Evolutionary conservation across 2,797 vertebrate genomes (phyloP), one percentile per base, ranked within the genome.

Genomic region (Channa striata): DNA sequence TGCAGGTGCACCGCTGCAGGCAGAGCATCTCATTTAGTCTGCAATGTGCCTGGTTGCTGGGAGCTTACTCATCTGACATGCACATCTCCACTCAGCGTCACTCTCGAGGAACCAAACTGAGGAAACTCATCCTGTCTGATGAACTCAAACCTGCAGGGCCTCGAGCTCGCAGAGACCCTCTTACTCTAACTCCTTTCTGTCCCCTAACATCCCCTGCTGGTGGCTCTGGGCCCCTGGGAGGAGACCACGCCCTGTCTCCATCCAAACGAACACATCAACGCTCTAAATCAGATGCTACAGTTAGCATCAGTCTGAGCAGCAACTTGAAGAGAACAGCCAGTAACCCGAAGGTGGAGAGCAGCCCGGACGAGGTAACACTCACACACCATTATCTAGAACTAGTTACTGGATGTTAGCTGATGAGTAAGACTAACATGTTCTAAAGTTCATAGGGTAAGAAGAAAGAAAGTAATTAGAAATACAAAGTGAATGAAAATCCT

Each of bases 11-110:
- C 85, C 96, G 98, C 21, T 99, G 98, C 91, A 94, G 97, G 13
- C 96, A 97, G 92, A 98, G 97, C 91, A 93, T 98, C 82, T 95
- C 96, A 71, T 99, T 99, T 92, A 96, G 96, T 6, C 94, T 99
- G 59, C 96, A 90, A 68, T 99, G 97, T 0, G 98, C 97, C 61
- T 97, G 98, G 87, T 93, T 99, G 53, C 92, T 99, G 0, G 98
- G 97, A 0, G 97, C 97, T 6, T 98, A 97, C 84, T 97, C 97
- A 44, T 98, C 97, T 0, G 98, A 99, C 93, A 99, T 99, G 97
- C 98, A 99, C 95, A 98, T 99, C 90, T 99, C 98, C 88, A 96
- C 97, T 0, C 98, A 99, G 87, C 95, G 96, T 0, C 95, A 99
- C 87, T 99, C 98, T 1, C 89, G 97, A 0, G 97, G 98, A 54